phyloP scores from a whole-genome alignment of 2,888 invertebrate genomes.

The Linnaemya tessellans region DNA sequence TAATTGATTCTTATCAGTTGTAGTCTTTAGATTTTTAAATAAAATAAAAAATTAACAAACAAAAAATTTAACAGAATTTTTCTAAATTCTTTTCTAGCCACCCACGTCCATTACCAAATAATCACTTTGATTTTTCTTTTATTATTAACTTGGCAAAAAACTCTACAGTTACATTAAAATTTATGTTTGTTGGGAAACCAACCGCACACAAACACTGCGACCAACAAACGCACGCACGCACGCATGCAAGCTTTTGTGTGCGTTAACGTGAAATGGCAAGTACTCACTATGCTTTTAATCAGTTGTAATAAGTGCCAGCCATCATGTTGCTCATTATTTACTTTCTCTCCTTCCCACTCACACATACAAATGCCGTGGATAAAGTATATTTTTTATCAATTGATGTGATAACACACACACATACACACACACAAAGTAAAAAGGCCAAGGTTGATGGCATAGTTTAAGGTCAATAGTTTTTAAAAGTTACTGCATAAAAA shows the following conservation, averaged over 20 bases:
- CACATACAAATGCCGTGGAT: neutral
- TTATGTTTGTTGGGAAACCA: conserved; percentile 21
- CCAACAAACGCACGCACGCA: neutral
- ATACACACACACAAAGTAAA: no score
- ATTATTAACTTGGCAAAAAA: no score
- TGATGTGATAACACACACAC: conserved; percentile 46
- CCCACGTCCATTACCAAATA: neutral
- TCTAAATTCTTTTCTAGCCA: no score
- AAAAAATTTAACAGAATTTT: no score
- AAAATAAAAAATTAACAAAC: no score
- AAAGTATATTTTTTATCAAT: conserved; percentile 40
- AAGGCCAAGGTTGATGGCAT: conserved; percentile 66
- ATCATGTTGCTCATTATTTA: conserved; percentile 45
- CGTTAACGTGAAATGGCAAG: conserved; percentile 2
- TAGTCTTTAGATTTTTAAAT: no score
- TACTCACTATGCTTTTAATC: conserved; percentile 45
- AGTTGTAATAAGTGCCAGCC: conserved; percentile 30
- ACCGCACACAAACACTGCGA: no score
- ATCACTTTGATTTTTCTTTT: neutral
- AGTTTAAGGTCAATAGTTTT: conserved; percentile 65
- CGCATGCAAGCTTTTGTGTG: no score
- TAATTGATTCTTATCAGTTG: no score
- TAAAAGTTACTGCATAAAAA: conserved; percentile 35
- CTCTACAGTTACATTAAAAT: no score
- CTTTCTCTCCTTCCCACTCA: conserved; percentile 33